phyloP scores from a whole-genome alignment of 2,888 invertebrate species.

The Yponomeuta evonymella region DNA sequence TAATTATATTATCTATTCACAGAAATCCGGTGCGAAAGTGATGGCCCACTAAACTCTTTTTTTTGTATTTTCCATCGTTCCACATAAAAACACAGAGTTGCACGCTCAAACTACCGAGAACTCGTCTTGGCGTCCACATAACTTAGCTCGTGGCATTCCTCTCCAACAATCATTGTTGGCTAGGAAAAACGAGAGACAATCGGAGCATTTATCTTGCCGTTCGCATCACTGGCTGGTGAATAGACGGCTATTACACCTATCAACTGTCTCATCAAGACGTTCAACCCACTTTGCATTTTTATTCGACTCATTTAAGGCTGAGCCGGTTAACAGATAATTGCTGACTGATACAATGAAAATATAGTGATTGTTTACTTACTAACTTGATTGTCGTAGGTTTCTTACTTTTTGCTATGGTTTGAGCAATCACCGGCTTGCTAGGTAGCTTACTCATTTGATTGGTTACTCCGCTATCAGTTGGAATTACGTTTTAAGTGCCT shows the following conservation, averaged over 20 bases:
- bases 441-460: too few relatives aligned
- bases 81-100: background rate
- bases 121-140: background rate
- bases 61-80: background rate
- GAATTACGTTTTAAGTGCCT: too few relatives aligned
- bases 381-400: background rate
- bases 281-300: background rate
- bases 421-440: too few relatives aligned
- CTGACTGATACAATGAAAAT: background rate
- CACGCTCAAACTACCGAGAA: background rate
- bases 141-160: background rate
- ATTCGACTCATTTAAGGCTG: background rate
- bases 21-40: background rate
- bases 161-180: background rate
- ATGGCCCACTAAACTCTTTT: background rate
- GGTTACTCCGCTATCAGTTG: too few relatives aligned
- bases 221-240: background rate
- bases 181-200: background rate
- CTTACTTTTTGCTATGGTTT: background rate
- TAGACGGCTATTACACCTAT: background rate
- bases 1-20: conserved; percentile 2
- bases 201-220: background rate
- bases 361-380: background rate
- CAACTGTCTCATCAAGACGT: background rate
- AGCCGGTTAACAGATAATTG: background rate